Percentiles rank a stretch among this genome's conserved stretches.
phyloP scores from a whole-genome alignment of 2,113 vertebrate species.

The Pollimyrus isidori region DNA sequence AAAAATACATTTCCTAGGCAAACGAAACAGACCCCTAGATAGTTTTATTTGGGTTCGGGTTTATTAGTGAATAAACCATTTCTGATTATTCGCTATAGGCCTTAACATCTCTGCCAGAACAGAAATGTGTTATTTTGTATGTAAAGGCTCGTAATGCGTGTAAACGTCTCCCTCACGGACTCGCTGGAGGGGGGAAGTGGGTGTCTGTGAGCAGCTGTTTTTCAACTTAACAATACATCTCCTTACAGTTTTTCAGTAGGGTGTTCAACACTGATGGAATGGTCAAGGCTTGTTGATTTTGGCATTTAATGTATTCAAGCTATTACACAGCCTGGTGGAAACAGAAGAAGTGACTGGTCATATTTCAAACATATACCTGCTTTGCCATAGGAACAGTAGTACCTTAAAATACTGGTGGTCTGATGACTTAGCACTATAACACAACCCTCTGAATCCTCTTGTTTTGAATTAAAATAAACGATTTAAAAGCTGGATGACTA shows the following conservation, averaged over 20 bases:
- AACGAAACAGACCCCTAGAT: neutral
- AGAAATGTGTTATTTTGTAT: neutral
- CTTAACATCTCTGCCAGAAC: neutral
- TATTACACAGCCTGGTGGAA: neutral
- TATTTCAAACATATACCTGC: neutral
- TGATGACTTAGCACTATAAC: conserved; percentile 1
- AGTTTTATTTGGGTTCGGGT: neutral
- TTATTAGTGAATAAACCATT: neutral
- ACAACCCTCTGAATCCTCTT: neutral
- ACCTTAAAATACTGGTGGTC: neutral
- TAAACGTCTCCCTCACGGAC: neutral
- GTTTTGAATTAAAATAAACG: neutral
- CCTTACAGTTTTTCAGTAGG: neutral
- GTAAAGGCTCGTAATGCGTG: neutral
- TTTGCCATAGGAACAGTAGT: neutral
- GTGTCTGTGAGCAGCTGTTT: neutral
- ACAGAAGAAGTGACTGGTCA: neutral
- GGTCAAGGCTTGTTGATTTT: neutral
- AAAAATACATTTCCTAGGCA: neutral
- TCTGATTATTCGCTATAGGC: neutral
- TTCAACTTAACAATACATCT: neutral
- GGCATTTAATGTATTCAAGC: neutral
- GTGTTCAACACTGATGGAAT: neutral
- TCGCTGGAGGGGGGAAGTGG: neutral
- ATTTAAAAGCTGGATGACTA: neutral